These are phyloP conservation scores for Drosophila funebris DNA, from an alignment of 1,140 invertebrate genomes.

Conservation along the genomic window DNA sequence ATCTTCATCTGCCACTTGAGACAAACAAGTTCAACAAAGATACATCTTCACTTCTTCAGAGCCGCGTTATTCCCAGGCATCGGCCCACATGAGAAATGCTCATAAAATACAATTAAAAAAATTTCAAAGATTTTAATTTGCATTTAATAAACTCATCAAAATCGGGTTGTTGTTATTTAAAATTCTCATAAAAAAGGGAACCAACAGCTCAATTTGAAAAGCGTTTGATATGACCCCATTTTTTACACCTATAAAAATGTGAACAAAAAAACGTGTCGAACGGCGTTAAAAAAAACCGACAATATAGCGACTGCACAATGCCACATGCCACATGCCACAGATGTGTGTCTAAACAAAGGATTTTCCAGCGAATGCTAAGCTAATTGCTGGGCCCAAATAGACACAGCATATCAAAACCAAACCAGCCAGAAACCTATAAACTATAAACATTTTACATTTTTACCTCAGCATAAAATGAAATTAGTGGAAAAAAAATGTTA, in stretches of 20 bases:
- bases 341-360: slow-evolving; percentile 77
- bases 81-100: slow-evolving; percentile 31
- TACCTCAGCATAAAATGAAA: slow-evolving; percentile 62
- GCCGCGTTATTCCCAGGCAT: slow-evolving; percentile 1
- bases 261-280: slow-evolving; percentile 34
- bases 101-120: slow-evolving; percentile 76
- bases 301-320: slow-evolving; percentile 25
- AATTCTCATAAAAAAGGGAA: slow-evolving; percentile 45
- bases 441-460: slow-evolving; percentile 69
- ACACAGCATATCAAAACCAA: slow-evolving; percentile 50
- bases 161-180: slow-evolving; percentile 10
- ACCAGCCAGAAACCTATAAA: slow-evolving; percentile 49
- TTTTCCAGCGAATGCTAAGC: slow-evolving; percentile 50
- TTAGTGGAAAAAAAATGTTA: slow-evolving; percentile 67
- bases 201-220: slow-evolving; percentile 61
- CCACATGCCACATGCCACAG: slow-evolving; percentile 37
- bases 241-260: slow-evolving; percentile 76
- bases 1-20: slow-evolving; percentile 22
- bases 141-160: slow-evolving; percentile 79
- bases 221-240: slow-evolving; percentile 72
- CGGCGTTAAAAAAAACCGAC: slow-evolving; percentile 19
- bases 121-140: slow-evolving; percentile 77
- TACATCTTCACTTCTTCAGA: slow-evolving; percentile 1
- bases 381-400: slow-evolving; percentile 63
- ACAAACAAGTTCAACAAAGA: slow-evolving; percentile 6